These are phyloP conservation scores for Eristalis tenax DNA, from an alignment of 2,888 invertebrate species.

Conservation along the genomic window DNA sequence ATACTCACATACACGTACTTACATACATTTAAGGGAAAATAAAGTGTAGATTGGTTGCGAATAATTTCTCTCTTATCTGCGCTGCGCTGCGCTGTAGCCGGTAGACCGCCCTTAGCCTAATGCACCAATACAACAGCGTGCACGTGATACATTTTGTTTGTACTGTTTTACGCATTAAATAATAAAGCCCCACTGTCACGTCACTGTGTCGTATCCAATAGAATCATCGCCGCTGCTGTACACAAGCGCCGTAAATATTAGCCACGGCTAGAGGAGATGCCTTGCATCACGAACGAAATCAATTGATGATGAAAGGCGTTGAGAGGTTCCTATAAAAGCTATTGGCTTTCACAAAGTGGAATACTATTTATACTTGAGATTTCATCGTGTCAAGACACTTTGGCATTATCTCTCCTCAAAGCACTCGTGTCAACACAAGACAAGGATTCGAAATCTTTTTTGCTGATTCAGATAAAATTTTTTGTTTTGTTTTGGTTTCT, in stretches of 20 bases:
- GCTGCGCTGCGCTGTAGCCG: neutral
- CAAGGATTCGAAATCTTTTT: neutral
- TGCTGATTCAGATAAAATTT: neutral
- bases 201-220: constrained; percentile 40
- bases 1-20: neutral
- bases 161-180: constrained; percentile 3
- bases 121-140: constrained; percentile 6
- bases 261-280: constrained; percentile 47
- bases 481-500: neutral
- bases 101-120: neutral
- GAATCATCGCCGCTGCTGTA: constrained; percentile 31
- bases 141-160: neutral
- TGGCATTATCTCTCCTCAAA: neutral
- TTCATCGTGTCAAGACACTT: constrained; percentile 50
- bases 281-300: constrained; percentile 57
- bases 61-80: constrained; percentile 5
- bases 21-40: neutral
- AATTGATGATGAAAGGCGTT: constrained; percentile 59
- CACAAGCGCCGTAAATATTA: constrained; percentile 39
- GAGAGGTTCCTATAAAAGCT: constrained; percentile 29
- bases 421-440: neutral
- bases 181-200: constrained; percentile 46
- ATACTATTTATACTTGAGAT: constrained; percentile 55
- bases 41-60: constrained; percentile 1
- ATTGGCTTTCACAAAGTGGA: constrained; percentile 42